Base-by-base conservation (phyloP, 2,797 vertebrate genomes). In the Sarcophilus harrisii region DNA sequence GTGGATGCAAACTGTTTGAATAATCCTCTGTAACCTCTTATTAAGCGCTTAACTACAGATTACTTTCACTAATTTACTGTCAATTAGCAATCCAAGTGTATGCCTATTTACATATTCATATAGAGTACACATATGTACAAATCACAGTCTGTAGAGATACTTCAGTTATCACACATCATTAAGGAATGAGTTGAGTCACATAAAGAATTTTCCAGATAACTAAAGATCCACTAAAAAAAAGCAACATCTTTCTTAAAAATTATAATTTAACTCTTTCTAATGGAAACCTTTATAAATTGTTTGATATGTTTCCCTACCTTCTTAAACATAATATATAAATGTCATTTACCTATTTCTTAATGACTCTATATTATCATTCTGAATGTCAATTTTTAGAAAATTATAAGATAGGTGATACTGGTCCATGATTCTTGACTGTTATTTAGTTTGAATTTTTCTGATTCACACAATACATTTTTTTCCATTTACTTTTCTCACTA, bases 1-100 rank as follows among this genome's bases (percentile, higher is more conserved):
- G 0, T 0, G 1, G 13, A 58, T 0, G 27, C 92, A 27, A 27
- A 5, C 54, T 0, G 18, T 4, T 54, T 11, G 12, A 11, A 1
- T 29, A 18, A 13, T 45, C 90, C 6, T 30, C 10, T 32, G 73
- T n/a, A 66, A 29, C 49, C 60, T 54, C 5, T 90, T 30, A 11
- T 4, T 8, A 38, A 58, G 13, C 8, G 14, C 87, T 93, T 57
- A 38, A 32, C 49, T 57, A 21, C 54, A 3, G 92, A 54, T 2
- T 16, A 13, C 24, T 4, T 32, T 30, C 57, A 1, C 66, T 18
- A 4, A 54, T 0, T 49, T 21, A 1, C 21, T 38, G 81, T 14
- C 57, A 58, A 24, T 8, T 24, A 93, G 54, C 91, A 32, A 24
- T 28, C 49, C 13, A 27, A 52, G 0, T n/a, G 24, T n/a, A 54